Base-by-base conservation (phyloP, 2,888 invertebrate genomes). In the Agrilus biguttatus region DNA sequence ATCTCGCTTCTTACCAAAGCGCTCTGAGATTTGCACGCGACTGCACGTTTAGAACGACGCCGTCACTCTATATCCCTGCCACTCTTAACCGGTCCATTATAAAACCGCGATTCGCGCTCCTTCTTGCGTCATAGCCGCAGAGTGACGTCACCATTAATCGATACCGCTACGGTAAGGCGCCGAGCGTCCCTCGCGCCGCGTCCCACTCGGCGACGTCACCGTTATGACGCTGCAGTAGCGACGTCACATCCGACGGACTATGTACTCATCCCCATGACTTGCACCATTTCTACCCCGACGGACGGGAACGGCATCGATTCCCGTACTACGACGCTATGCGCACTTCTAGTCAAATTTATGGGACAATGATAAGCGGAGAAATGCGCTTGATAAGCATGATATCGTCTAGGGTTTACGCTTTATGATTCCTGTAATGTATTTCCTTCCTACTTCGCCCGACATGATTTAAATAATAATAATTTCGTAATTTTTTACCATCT, bases 31-130 rank as follows among this genome's bases (percentile, higher is more conserved):
- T 49, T 48, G 53, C 52, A 50, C 54, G 56, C 53, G 54, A 57
- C 56, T 56, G 57, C 54, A 53, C 51, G 54, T 53, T 53, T 51
- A 53, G 53, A 48, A 53, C 54, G 53, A 49, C 55, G 56, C 56
- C 58, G 59, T 55, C 57, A 57, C 57, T 54, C 56, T 62, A 57
- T 61, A 61, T 59, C 59, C 60, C 62, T 61, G 61, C 61, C 53
- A 60, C 58, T 56, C 60, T 57, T 59, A 61, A 61, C 58, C 59
- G 54, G 54, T 59, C 56, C 60, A 63, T 62, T 63, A 63, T 63
- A 63, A 61, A 62, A 61, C 61, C 57, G 55, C 57, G 48, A 55
- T 56, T 60, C 58, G 56, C 55, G 49, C 50, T 57, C 50, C 54
- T 49, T 50, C 51, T 55, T 58, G 60, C 61, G 61, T 61, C 61